Base-by-base conservation (phyloP, 2,797 vertebrate species). In the Prionace glauca region DNA sequence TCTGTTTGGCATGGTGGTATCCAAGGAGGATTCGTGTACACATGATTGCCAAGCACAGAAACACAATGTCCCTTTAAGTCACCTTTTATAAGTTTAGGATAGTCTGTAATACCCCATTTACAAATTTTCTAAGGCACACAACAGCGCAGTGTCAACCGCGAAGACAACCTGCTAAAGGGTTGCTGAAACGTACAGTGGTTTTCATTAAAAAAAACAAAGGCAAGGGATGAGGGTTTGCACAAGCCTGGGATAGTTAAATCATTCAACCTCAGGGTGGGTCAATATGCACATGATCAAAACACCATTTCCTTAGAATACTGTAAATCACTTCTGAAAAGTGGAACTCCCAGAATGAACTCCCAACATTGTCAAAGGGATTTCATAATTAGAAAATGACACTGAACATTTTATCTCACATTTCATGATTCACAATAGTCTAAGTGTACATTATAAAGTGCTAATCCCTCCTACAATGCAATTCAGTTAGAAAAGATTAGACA, bases 341-440 rank as follows among this genome's bases (percentile, higher is more conserved):
- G 77, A 77, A 56, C 29, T 60, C 32, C 29, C 71, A 77, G 32
- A 50, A 94, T 50, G 29, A 41, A 50, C 26, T 95, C 50, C 90
- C 62, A 20, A 41, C 9, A 65, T 20, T 65, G 45, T 45, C 93
- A 95, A 95, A 77, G 71, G 41, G 29, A 77, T 74, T 92, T 72
- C 29, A 56, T 95, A 72, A 45, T 94, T 50, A 72, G 56, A 95
- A 94, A 93, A 93, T 36, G 36, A 94, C 88, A 90, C 0, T 67
- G n/a, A 45, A 26, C 9, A 45, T 65, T 95, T 50, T n/a, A 91
- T 77, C 71, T 56, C 41, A 45, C 36, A 95, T 60, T 77, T 50
- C 71, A 95, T 95, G 93, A 95, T 95, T 95, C 93, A 95, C 93
- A 95, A n/a, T 95, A 77, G 71, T 77, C 93, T 60, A 95, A 95